A percentile compares a stretch with the other conserved stretches of the same genome.
These are phyloP conservation scores for Plebejus anna DNA, from an alignment of 2,888 invertebrate genomes.

Conservation along the genomic window DNA sequence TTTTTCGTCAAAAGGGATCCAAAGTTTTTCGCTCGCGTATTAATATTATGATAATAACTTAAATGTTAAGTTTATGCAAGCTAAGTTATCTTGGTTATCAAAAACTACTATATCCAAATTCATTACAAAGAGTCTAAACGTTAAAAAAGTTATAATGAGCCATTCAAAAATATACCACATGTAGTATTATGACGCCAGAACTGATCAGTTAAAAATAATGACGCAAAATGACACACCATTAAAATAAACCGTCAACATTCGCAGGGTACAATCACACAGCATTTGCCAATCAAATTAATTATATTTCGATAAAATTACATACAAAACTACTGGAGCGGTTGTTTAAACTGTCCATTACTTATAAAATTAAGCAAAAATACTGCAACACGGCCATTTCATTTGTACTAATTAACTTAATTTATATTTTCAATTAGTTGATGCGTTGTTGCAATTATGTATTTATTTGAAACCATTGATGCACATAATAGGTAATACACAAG, in stretches of 20 bases:
- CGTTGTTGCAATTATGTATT: neutral
- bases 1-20: too few species aligned
- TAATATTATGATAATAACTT: too few species aligned
- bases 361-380: constrained; percentile 20
- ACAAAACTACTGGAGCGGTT: constrained; percentile 1
- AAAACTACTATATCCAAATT: neutral
- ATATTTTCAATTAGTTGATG: constrained; percentile 14
- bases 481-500: neutral
- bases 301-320: constrained; percentile 18
- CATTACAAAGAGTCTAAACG: too few species aligned
- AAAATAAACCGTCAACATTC: constrained; percentile 4
- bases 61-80: too few species aligned
- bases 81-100: neutral
- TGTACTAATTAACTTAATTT: constrained; percentile 18
- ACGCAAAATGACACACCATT: neutral
- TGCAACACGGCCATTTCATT: neutral
- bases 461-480: neutral
- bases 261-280: neutral
- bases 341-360: constrained; percentile 9
- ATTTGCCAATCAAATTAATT: constrained; percentile 16
- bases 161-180: too few species aligned
- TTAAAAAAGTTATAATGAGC: too few species aligned
- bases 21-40: too few species aligned
- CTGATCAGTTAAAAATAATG: neutral
- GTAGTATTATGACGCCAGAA: neutral